Evolutionary conservation across 1,140 invertebrate genomes (phyloP), one percentile per base, ranked within the genome.

Genomic region (Arion vulgaris): DNA sequence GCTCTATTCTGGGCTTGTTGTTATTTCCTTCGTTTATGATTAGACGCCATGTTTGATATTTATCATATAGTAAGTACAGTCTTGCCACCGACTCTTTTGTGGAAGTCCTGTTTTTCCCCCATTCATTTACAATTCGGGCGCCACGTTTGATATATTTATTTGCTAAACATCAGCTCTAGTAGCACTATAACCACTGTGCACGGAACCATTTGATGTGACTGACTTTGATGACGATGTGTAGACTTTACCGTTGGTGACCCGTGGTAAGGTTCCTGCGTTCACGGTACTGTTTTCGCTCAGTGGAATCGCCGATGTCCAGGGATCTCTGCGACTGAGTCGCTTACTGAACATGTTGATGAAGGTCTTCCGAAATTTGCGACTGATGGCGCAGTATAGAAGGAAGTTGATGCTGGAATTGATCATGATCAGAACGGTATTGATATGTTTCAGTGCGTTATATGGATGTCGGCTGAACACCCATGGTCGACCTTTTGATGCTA

Each of bases 361-460:
- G 11, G 68, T 71, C 32, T 71, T 83, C 57, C 97, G 96, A 93
- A 99, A 99, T 90, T 98, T 98, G 88, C 97, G 96, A 0, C 97
- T 97, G 91, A 98, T 98, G 68, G 98, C 97, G 74, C 97, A 97
- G 92, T 99, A 99, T 84, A 99, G 98, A 72, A 98, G 95, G 91
- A 98, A 98, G 92, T 99, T 99, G 69, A 98, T 96, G 87, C 97
- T 97, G 85, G 96, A 98, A 93, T 99, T 99, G 88, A 98, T 95
- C 51, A 96, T 98, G 26, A 98, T 96, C 38, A 98, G 93, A 9
- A 99, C 94, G 91, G 98, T 98, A 86, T 96, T 88, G n/a, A 89
- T 74, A 69, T 83, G 69, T 39, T 85, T 86, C 11, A 89, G 75
- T 36, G 80, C 71, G 28, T 57, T 1, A 39, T 71, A 85, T 9